Base-by-base conservation (phyloP, 2,113 vertebrate genomes). In the Sturnira hondurensis region DNA sequence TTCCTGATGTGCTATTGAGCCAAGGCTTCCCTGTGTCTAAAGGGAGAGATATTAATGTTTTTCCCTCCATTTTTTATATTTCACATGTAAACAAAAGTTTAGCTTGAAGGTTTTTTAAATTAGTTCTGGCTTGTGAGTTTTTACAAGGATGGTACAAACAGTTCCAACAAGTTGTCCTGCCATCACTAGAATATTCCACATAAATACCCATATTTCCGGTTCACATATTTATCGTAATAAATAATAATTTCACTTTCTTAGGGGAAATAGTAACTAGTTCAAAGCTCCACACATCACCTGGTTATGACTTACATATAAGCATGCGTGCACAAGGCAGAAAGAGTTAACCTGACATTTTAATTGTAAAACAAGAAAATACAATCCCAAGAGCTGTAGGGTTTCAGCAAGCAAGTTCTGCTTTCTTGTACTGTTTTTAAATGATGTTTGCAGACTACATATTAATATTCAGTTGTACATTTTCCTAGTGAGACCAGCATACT, bases 381-480 rank as follows among this genome's bases (percentile, higher is more conserved):
- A 28, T 22, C 24, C 78, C 17, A 56, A 67, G 68, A 89, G 77
- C 22, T 82, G 77, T 0, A 73, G 73, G 20, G 38, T 50, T 86
- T 86, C 56, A 71, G 26, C 28, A 2, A 70, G 19, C 56, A 76
- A 33, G 22, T 86, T 78, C 17, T 68, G 61, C 84, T 65, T 31
- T 26, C 20, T 68, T 28, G 1, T 3, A 41, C 3, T 90, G 50
- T 47, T 50, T 22, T 90, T 77, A 31, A 24, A 36, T 43, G 7
- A 36, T n/a, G 63, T 50, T 17, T 83, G 14, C 16, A 50, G 56
- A 85, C 74, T 92, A 43, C 8, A 11, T 52, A 65, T 63, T 50
- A 94, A 11, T n/a, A 93, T 36, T 89, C 56, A 89, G 15, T 22
- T 96, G 45, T 56, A 56, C 5, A 20, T 77, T 86, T 97, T 80